Evolutionary conservation across 2,797 vertebrate species (phyloP), one percentile per base, ranked within the genome.

Genomic region (Sebastes wilsoni): DNA sequence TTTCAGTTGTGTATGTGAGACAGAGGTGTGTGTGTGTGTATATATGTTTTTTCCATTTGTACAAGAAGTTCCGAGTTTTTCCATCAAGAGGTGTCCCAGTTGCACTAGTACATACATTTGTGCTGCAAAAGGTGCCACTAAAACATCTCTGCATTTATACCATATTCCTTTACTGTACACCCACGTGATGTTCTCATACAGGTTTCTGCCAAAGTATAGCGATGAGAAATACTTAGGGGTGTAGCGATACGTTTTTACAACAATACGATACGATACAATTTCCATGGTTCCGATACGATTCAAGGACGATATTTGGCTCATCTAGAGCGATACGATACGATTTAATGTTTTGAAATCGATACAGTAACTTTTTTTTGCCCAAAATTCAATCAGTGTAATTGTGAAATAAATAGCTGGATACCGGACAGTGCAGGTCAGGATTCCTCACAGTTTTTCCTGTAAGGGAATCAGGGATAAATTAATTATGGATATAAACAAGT

Each of bases 1-100:
- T 89, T 83, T 78, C 55, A 75, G 36, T 30, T 66, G 46, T 42
- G 23, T 69, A 56, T 80, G 56, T 36, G 36, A 62, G 46, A 77
- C 27, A 71, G 61, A 54, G 7, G 28, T 72, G 22, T 61, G 60
- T 72, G 60, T 72, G 54, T 55, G 27, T 34, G 66, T 32, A 1
- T 60, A 27, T n/a, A 22, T 32, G 22, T 4, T 64, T 55, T 55
- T 54, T 42, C 46, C 1, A 55, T 60, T 66, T 59, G 4, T 25
- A 28, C 56, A 56, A 20, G 27, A 69, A 30, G 46, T 56, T 38
- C 28, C 8, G 6, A n/a, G 32, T 42, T 64, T 75, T 68, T 34
- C 54, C 54, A 52, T 74, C 28, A 46, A 14, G 11, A 67, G 16
- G 2, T 73, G 32, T 69, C 71, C 60, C 25, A 84, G 58, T 13